Conservation (phyloP, 2,797 vertebrate genomes). For the Dipus sagitta region DNA sequence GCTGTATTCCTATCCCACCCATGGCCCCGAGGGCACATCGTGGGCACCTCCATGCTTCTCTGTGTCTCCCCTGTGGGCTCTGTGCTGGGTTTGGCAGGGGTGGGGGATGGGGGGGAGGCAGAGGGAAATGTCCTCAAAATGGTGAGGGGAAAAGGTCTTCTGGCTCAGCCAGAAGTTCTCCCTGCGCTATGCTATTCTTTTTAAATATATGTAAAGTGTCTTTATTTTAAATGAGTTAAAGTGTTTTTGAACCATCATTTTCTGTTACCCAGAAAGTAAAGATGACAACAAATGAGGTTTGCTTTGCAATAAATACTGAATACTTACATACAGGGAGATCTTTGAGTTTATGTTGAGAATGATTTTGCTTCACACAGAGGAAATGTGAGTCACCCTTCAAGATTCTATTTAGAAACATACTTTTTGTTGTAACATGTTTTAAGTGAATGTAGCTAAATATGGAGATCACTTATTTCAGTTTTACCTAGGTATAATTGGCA, state of each 20-base stretch:
- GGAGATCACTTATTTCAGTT: neutral
- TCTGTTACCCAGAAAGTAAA: conserved; percentile 37
- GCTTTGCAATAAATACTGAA: conserved; percentile 5
- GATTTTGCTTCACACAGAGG: conserved; percentile 60
- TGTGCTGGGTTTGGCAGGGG: no score
- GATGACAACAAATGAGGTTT: conserved; percentile 7
- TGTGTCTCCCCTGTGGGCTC: no score
- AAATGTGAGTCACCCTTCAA: neutral
- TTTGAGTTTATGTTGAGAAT: conserved; percentile 58
- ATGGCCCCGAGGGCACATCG: neutral
- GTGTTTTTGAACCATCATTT: conserved; percentile 15
- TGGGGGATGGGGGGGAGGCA: no score
- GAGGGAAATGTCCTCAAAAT: no score
- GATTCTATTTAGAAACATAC: conserved; percentile 60
- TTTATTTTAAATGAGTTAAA: neutral
- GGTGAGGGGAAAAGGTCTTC: no score
- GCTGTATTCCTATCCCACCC: conserved; percentile 99
- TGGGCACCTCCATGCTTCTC: no score
- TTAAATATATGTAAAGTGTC: neutral
- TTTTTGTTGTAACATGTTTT: conserved; percentile 20
- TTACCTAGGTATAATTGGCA: neutral
- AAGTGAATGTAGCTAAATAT: conserved; percentile 57
- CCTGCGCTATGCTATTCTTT: no score
- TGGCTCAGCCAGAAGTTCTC: no score
- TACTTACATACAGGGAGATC: conserved; percentile 53